phyloP scores from a whole-genome alignment of 1,140 invertebrate genomes.

The Meteorus sp. region DNA sequence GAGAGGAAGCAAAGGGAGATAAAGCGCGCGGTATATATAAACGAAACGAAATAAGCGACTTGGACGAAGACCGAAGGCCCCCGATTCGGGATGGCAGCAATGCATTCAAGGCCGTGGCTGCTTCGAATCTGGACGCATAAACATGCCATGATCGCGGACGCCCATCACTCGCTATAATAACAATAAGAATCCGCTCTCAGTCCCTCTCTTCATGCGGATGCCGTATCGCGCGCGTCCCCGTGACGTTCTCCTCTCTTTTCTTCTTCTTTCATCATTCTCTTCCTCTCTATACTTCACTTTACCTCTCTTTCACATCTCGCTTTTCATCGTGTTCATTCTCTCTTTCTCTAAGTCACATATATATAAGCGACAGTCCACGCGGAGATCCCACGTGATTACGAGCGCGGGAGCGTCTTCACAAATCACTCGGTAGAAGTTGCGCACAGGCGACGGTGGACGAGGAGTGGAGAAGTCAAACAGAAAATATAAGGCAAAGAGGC shows the following conservation, averaged over 20 bases:
- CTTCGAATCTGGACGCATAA: slow-evolving; percentile 54
- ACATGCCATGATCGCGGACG: slow-evolving; percentile 52
- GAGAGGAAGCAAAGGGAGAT: slow-evolving; percentile 5
- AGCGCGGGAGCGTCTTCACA: slow-evolving; percentile 57
- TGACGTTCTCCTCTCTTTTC: background rate
- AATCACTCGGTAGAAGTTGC: slow-evolving; percentile 56
- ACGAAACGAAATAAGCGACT: slow-evolving; percentile 19
- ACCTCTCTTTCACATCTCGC: too few relatives aligned
- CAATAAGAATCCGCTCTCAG: slow-evolving; percentile 46
- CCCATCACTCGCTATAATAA: slow-evolving; percentile 53
- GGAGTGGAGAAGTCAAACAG: slow-evolving; percentile 17
- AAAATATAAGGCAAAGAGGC: background rate
- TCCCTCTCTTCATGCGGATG: slow-evolving; percentile 20
- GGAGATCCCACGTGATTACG: slow-evolving; percentile 58
- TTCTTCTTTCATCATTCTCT: background rate
- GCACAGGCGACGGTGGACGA: slow-evolving; percentile 31
- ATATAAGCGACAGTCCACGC: slow-evolving; percentile 33
- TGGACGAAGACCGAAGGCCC: slow-evolving; percentile 34
- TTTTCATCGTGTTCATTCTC: background rate
- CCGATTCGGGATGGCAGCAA: slow-evolving; percentile 37
- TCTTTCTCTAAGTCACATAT: too few relatives aligned
- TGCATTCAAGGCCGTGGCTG: slow-evolving; percentile 51
- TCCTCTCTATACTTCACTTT: too few relatives aligned
- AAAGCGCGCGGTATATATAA: slow-evolving; percentile 15
- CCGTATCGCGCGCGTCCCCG: slow-evolving; percentile 6